A percentile compares a stretch with the other conserved stretches of the same genome.
Conservation (phyloP, 2,888 invertebrate genomes). For the Eupsilia transversa region DNA sequence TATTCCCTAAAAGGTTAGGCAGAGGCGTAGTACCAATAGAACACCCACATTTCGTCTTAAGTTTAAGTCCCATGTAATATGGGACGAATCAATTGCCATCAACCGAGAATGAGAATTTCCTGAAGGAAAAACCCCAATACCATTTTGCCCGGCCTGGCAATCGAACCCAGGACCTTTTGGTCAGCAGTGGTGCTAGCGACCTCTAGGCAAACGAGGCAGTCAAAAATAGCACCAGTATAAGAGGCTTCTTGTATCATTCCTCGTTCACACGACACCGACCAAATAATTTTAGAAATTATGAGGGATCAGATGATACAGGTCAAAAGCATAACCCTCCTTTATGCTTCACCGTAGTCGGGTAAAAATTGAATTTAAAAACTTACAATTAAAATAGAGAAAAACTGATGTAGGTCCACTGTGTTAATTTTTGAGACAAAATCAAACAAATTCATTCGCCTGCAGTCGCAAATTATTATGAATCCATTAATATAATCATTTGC, state of each 20-base stretch:
- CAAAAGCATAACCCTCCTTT: too few species aligned
- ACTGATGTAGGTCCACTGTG: constrained; percentile 63
- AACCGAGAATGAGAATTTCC: not conserved
- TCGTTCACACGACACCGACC: too few species aligned
- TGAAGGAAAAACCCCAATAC: not conserved
- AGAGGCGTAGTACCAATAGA: too few species aligned
- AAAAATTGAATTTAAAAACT: constrained; percentile 47
- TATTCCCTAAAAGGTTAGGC: too few species aligned
- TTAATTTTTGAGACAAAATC: constrained; percentile 64
- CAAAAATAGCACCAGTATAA: too few species aligned
- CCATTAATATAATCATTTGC: constrained; percentile 70
- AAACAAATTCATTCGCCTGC: constrained; percentile 56
- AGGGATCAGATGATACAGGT: too few species aligned
- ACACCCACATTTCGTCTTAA: too few species aligned
- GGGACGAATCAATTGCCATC: not conserved
- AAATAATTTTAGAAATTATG: too few species aligned
- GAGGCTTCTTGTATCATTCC: too few species aligned
- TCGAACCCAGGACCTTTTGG: not conserved
- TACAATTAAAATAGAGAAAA: constrained; percentile 64
- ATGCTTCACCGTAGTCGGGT: too few species aligned
- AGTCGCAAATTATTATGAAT: constrained; percentile 63
- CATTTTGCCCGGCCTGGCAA: not conserved
- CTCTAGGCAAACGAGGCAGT: not conserved
- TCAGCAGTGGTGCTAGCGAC: not conserved
- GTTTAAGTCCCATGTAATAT: too few species aligned